Percentiles rank a stretch among this genome's conserved stretches.
These are phyloP conservation scores for Epicauta chinensis DNA, from an alignment of 1,140 invertebrate genomes.

Conservation along the genomic window DNA sequence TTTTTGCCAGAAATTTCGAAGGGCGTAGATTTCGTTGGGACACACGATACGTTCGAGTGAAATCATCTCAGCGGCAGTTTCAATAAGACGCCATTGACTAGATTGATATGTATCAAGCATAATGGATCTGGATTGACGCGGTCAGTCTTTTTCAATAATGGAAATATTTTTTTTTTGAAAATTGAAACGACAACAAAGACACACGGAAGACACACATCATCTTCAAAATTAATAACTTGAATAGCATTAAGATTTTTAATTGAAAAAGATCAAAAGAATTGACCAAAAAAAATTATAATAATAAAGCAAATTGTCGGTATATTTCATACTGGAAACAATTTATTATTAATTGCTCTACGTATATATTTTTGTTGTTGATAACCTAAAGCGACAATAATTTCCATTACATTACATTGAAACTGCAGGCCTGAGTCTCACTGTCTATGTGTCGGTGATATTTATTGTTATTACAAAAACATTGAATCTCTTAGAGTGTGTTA, in stretches of 20 bases:
- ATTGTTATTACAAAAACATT: no score
- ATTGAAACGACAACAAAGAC: conserved; percentile 4
- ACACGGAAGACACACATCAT: neutral
- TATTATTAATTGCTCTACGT: conserved; percentile 14
- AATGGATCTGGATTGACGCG: conserved; percentile 16
- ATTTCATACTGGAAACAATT: conserved; percentile 10
- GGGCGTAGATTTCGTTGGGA: no score
- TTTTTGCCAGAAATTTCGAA: no score
- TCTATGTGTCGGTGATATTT: no score
- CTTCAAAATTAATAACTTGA: no score
- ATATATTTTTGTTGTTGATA: conserved; percentile 2
- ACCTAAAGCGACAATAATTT: neutral
- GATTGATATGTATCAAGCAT: conserved; percentile 16
- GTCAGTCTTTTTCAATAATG: conserved; percentile 17
- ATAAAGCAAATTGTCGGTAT: neutral
- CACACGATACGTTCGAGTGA: no score
- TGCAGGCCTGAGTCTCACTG: no score
- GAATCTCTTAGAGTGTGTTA: no score
- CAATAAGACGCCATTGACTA: conserved; percentile 13
- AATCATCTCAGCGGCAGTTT: conserved; percentile 14
- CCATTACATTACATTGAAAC: neutral
- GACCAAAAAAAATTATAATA: conserved; percentile 14
- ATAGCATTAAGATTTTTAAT: no score
- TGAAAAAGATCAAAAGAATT: conserved; percentile 4
- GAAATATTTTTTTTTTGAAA: conserved; percentile 13